Evolutionary conservation across 2,888 invertebrate species (phyloP).

Genomic region (Synergus gifuensis): DNA sequence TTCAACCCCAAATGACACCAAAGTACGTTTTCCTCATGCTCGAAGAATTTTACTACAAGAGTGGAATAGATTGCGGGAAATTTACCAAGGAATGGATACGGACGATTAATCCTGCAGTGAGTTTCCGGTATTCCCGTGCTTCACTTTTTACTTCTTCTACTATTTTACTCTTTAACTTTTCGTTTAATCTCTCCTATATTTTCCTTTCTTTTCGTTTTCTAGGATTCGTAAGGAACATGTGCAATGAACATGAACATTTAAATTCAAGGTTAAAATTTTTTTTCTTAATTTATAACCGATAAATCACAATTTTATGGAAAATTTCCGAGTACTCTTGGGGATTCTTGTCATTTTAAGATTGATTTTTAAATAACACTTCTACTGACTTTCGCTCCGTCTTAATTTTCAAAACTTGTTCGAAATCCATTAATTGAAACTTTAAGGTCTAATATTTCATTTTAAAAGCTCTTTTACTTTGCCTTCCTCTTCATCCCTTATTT

Average conservation of each 20-base stretch:
- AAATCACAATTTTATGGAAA: no score
- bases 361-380: not conserved
- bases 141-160: slow-evolving; percentile 49
- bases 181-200: slow-evolving; percentile 25
- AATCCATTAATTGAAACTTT: not conserved
- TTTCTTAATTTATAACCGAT: not conserved
- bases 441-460: not conserved
- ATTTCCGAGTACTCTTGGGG: not conserved
- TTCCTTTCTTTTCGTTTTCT: slow-evolving; percentile 11
- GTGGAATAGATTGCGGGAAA: slow-evolving; percentile 48
- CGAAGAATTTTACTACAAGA: slow-evolving; percentile 49
- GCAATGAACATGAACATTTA: not conserved
- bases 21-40: slow-evolving; percentile 48
- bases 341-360: no score
- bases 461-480: not conserved
- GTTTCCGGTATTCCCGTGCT: slow-evolving; percentile 52
- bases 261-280: slow-evolving; percentile 1
- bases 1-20: slow-evolving; percentile 36
- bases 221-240: not conserved
- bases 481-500: not conserved
- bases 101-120: slow-evolving; percentile 58
- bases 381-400: not conserved
- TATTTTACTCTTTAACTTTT: slow-evolving; percentile 23
- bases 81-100: slow-evolving; percentile 58
- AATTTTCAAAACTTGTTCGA: not conserved